Conservation (phyloP, 2,113 vertebrate species). For the Stictonetta naevosa region DNA sequence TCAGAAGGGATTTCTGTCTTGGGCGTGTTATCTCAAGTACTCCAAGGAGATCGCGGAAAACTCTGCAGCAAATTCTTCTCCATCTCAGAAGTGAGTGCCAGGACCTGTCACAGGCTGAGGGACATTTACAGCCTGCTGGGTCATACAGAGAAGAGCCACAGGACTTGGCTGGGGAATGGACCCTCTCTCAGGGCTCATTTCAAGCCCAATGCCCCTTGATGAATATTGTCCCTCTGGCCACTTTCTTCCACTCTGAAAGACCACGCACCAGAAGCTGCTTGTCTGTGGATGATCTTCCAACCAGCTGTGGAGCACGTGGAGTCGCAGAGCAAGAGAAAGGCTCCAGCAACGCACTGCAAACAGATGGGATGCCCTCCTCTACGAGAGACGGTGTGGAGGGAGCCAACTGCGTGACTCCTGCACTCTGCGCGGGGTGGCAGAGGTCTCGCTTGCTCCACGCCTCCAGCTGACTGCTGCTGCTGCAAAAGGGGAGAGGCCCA, state of each 20-base stretch:
- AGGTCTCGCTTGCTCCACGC: background rate
- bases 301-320: background rate
- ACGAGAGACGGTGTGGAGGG: background rate
- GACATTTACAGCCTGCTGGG: background rate
- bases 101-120: background rate
- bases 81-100: background rate
- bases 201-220: background rate
- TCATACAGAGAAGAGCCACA: background rate
- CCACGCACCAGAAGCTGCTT: background rate
- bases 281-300: background rate
- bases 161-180: background rate
- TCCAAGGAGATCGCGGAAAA: background rate
- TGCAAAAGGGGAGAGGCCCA: background rate
- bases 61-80: background rate
- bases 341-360: background rate
- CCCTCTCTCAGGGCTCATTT: background rate
- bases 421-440: rapidly evolving
- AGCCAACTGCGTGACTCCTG: rapidly evolving
- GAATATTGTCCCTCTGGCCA: background rate
- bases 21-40: background rate
- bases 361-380: rapidly evolving
- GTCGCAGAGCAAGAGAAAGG: background rate
- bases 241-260: background rate
- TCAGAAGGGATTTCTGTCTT: background rate
- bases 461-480: background rate